Percentiles rank a stretch among this genome's conserved stretches.
These are phyloP conservation scores for Mactra quadrangularis DNA, from an alignment of 1,140 invertebrate genomes.

Conservation along the genomic window DNA sequence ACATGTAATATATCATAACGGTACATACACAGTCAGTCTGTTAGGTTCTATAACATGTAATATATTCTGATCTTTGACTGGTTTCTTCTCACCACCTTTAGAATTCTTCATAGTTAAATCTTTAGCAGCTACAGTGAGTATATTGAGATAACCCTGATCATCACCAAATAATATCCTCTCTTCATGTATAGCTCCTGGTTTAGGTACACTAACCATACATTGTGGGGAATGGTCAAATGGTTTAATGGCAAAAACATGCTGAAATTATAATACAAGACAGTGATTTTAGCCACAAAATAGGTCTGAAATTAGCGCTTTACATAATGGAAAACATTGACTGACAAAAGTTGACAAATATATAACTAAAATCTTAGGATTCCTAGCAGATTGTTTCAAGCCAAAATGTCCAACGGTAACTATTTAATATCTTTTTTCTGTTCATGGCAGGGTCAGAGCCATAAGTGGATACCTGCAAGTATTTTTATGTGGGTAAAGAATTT, in stretches of 20 bases:
- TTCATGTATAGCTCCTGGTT: conserved; percentile 67
- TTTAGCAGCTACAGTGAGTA: conserved; percentile 78
- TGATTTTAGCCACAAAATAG: too few relatives aligned
- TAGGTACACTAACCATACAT: conserved; percentile 78
- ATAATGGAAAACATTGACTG: too few relatives aligned
- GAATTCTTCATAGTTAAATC: conserved; percentile 81
- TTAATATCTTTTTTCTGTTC: too few relatives aligned
- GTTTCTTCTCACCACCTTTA: conserved; percentile 73
- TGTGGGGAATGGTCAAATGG: conserved; percentile 81
- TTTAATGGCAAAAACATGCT: conserved; percentile 80
- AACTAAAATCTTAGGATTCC: too few relatives aligned
- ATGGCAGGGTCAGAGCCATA: too few relatives aligned
- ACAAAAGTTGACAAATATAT: too few relatives aligned
- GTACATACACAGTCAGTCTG: conserved; percentile 75
- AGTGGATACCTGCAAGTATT: too few relatives aligned
- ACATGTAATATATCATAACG: too few relatives aligned
- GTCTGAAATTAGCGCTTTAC: too few relatives aligned
- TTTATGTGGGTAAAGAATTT: too few relatives aligned
- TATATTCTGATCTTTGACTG: conserved; percentile 66
- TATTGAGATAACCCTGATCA: conserved; percentile 81
- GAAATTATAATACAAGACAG: conserved; percentile 40
- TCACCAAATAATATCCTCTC: conserved; percentile 81
- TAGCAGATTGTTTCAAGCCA: too few relatives aligned
- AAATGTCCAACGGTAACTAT: too few relatives aligned
- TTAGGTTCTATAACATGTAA: conserved; percentile 74